Conservation (phyloP, 2,113 vertebrate genomes). For the Papio anubis region DNA sequence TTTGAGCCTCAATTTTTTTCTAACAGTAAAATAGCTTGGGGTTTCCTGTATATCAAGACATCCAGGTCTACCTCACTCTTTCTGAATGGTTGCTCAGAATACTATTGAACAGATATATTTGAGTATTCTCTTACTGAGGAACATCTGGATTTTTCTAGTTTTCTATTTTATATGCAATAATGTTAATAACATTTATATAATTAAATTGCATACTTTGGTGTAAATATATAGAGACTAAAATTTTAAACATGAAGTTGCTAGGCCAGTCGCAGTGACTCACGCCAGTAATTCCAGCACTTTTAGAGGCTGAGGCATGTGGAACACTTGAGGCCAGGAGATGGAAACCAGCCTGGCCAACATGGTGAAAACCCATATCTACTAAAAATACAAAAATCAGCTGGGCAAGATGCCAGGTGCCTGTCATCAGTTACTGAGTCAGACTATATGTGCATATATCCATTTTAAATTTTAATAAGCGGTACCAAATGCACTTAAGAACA, state of each 20-base stretch:
- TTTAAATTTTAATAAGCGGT: background rate
- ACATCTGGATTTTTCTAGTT: background rate
- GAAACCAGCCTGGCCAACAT: no score
- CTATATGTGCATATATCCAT: background rate
- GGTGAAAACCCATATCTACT: no score
- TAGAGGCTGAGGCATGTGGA: no score
- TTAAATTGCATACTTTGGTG: background rate
- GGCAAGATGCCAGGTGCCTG: no score
- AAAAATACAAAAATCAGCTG: no score
- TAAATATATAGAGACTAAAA: background rate
- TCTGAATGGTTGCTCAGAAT: background rate
- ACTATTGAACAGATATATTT: background rate
- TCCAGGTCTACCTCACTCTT: background rate
- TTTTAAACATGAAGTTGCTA: background rate
- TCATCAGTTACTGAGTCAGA: background rate
- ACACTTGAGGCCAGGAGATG: no score
- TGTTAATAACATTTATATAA: background rate
- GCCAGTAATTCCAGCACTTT: no score
- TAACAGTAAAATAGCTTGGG: background rate
- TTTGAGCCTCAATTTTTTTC: background rate
- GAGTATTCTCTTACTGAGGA: background rate
- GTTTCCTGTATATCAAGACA: background rate
- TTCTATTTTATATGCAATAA: background rate
- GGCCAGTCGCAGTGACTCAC: no score
- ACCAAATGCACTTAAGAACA: background rate